Conservation (phyloP, 2,113 vertebrate species). For the Zeus faber region DNA sequence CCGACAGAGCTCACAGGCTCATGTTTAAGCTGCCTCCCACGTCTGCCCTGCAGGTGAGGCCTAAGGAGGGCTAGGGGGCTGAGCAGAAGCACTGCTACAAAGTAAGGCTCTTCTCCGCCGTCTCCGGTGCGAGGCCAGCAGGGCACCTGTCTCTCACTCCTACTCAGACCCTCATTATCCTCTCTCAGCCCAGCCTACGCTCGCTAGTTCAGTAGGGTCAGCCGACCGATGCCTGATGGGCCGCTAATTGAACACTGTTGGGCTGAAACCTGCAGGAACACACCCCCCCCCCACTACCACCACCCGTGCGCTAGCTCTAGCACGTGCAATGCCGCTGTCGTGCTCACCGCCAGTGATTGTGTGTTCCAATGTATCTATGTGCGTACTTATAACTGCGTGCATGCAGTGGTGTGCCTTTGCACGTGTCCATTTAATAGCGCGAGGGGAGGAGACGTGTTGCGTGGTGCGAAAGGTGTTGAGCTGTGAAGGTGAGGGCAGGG, state of each 20-base stretch:
- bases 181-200: slow-evolving; percentile 47
- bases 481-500: slow-evolving; percentile 53
- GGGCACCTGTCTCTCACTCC: slow-evolving; percentile 63
- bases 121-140: slow-evolving; percentile 44
- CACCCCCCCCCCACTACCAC: slow-evolving; percentile 18
- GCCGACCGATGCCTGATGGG: too few relatives aligned
- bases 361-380: slow-evolving; percentile 39
- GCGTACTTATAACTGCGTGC: slow-evolving; percentile 28
- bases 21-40: slow-evolving; percentile 65
- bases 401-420: slow-evolving; percentile 14
- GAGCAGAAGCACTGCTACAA: slow-evolving; percentile 21
- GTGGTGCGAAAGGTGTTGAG: slow-evolving; percentile 15
- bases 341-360: slow-evolving; percentile 10
- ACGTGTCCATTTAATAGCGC: slow-evolving; percentile 4
- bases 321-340: slow-evolving; percentile 17
- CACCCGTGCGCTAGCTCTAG: slow-evolving; percentile 14
- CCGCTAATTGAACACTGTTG: slow-evolving; percentile 53
- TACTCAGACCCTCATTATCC: slow-evolving; percentile 72
- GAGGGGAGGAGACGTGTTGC: slow-evolving; percentile 18
- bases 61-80: slow-evolving; percentile 53
- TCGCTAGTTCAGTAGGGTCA: slow-evolving; percentile 61
- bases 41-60: slow-evolving; percentile 60
- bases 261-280: slow-evolving; percentile 32
- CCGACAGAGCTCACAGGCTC: slow-evolving; percentile 52
- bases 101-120: slow-evolving; percentile 47